Percentiles rank a stretch among this genome's conserved stretches.
phyloP scores from a whole-genome alignment of 2,888 invertebrate species.

The Apamea epomidion region DNA sequence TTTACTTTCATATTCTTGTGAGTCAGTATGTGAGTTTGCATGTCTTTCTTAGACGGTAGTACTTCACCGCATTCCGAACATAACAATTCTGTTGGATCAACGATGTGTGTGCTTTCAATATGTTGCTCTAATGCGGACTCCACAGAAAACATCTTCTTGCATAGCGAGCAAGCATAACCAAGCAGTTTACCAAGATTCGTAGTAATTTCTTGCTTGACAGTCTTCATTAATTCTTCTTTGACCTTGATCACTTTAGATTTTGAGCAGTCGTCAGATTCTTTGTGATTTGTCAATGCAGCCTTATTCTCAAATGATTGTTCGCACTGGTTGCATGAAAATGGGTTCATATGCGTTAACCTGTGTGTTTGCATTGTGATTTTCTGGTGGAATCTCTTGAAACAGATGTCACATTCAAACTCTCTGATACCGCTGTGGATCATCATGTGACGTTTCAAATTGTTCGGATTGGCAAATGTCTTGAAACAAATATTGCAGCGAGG shows the following conservation, averaged over 20 bases:
- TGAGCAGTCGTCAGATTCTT: constrained; percentile 77
- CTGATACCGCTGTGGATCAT: constrained; percentile 86
- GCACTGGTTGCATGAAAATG: constrained; percentile 82
- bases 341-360: constrained; percentile 83
- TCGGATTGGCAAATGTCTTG: constrained; percentile 88
- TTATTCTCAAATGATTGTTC: constrained; percentile 80
- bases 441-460: constrained; percentile 88
- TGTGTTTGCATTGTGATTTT: constrained; percentile 89
- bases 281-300: constrained; percentile 74
- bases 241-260: constrained; percentile 80
- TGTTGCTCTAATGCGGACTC: constrained; percentile 86
- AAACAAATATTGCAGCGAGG: constrained; percentile 83
- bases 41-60: constrained; percentile 78
- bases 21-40: constrained; percentile 77
- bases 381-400: constrained; percentile 86
- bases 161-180: constrained; percentile 86
- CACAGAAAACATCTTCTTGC: constrained; percentile 87
- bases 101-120: constrained; percentile 83
- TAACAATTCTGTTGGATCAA: constrained; percentile 78
- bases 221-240: constrained; percentile 85
- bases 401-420: constrained; percentile 88
- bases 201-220: constrained; percentile 84
- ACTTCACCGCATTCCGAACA: constrained; percentile 86
- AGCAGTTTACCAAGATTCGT: constrained; percentile 83
- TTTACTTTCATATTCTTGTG: constrained; percentile 79